Base-by-base conservation (phyloP, 2,113 vertebrate species). In the Scartelaos histophorus region DNA sequence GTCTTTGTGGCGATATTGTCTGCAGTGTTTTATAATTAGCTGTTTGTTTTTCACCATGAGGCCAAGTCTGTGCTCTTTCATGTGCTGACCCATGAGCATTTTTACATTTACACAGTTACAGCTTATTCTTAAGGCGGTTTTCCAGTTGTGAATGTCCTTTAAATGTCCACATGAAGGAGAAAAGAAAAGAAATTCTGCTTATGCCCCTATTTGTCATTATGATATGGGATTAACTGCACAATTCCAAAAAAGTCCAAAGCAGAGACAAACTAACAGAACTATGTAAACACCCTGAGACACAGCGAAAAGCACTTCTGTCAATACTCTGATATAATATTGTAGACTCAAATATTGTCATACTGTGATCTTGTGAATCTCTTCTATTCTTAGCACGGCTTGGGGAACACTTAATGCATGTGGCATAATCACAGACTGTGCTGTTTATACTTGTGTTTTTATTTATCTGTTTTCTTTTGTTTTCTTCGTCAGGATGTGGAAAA, bases 401-500 rank as follows among this genome's bases (percentile, higher is more conserved):
- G 56, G 19, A 35, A 24, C 3, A 53, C 9, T 22, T 64, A 7
- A 21, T 62, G 11, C 49, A 38, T 13, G 13, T 57, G 34, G 49
- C 38, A 46, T 15, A 56, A 64, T 0, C 68, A 53, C 46, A 67
- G 16, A 2, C 15, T 3, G 13, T 25, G 2, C 54, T 76, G 66
- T 83, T 62, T 66, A 38, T 6, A 29, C 43, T 68, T 54, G 43
- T 77, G 68, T 70, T 69, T 81, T 46, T 67, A 45, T 81, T 46
- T 67, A 45, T 65, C 3, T 43, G 13, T 61, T 11, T 1, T 11
- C 17, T 75, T 61, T 35, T 21, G 0, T 58, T 68, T 46, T 82
- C 69, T 81, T 71, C 79, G 87, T 79, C 89, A 99, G 97, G 96
- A 98, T 97, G 96, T 93, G 88, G 94, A 96, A 89, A 97, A 96